phyloP scores from a whole-genome alignment of 1,140 invertebrate species.

The Andrena cerasifolii region DNA sequence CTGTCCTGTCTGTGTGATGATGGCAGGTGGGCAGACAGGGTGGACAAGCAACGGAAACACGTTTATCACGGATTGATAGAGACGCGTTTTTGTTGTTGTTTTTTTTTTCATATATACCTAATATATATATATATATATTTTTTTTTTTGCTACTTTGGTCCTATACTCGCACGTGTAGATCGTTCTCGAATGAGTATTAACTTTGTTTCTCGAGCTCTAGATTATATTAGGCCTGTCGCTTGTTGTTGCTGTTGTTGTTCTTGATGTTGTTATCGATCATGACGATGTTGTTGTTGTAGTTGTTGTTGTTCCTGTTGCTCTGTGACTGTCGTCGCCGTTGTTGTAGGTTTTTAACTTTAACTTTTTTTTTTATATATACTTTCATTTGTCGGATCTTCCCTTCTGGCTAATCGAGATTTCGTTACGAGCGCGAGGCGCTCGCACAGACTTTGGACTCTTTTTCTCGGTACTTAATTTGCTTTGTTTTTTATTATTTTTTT shows the following conservation, averaged over 20 bases:
- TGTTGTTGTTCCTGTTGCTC: conserved; percentile 63
- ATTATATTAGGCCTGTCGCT: conserved; percentile 51
- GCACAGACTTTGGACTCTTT: conserved; percentile 21
- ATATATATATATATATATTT: neutral
- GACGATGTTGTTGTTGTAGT: conserved; percentile 65
- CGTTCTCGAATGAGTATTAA: conserved; percentile 1
- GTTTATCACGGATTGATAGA: neutral
- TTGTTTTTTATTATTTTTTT: neutral
- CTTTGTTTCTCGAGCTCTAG: conserved; percentile 32
- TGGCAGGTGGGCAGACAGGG: conserved; percentile 54
- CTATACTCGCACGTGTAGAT: neutral
- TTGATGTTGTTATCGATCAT: conserved; percentile 68
- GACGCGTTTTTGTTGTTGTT: no score
- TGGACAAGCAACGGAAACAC: conserved; percentile 36
- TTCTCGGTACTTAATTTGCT: conserved; percentile 3
- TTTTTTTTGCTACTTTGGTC: neutral
- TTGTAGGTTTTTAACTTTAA: conserved; percentile 57
- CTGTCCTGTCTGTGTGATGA: conserved; percentile 32
- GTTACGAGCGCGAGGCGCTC: conserved; percentile 34
- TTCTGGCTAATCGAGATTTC: conserved; percentile 46
- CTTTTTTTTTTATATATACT: conserved; percentile 41
- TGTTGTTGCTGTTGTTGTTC: conserved; percentile 70
- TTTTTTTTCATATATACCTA: no score
- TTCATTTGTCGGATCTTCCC: conserved; percentile 44
- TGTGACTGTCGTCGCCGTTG: conserved; percentile 60